Base-by-base conservation (phyloP, 2,888 invertebrate species). In the Esperia sulphurella region DNA sequence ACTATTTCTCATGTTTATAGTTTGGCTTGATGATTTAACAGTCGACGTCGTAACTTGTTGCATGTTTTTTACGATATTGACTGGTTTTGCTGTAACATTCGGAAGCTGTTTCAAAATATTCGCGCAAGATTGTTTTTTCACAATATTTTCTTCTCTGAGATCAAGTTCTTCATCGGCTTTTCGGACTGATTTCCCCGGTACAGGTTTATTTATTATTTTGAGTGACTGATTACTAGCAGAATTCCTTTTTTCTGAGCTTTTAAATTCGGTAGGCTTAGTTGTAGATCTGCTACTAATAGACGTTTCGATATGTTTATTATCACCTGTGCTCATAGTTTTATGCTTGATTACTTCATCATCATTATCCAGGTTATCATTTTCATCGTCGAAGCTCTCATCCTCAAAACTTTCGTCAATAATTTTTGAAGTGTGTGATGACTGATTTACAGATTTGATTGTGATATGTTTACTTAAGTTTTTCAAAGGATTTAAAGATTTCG, bases 61-160 rank as follows among this genome's bases (percentile, higher is more conserved):
- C 48, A 46, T 52, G 56, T 62, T 59, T 49, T 65, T 43, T 48
- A 50, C 35, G 12, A 39, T 21, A 51, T 53, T 53, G 8, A 78
- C 42, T 48, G 76, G 68, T 59, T 81, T 83, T 43, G 81, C 75
- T 12, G 76, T 78, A 14, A 83, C 70, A 63, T 79, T 77, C 49
- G 71, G 69, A 5, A 81, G 66, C 52, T 75, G 65, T 66, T 76
- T 80, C 48, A 81, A 64, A 54, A 82, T 61, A 54, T 76, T 63
- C 29, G 64, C 54, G 56, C 69, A 75, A 13, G 61, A 55, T 42
- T 63, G 55, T 40, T 58, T 65, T 12, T 61, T 65, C 45, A 54
- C 57, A 48, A 54, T 58, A 43, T 59, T 51, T 43, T 38, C 46
- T 8, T 45, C 39, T 7, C 21, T 29, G 14, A 31, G 28, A 31